Evolutionary conservation across 2,888 invertebrate genomes (phyloP).

Genomic region (Aleiodes leptofemur): DNA sequence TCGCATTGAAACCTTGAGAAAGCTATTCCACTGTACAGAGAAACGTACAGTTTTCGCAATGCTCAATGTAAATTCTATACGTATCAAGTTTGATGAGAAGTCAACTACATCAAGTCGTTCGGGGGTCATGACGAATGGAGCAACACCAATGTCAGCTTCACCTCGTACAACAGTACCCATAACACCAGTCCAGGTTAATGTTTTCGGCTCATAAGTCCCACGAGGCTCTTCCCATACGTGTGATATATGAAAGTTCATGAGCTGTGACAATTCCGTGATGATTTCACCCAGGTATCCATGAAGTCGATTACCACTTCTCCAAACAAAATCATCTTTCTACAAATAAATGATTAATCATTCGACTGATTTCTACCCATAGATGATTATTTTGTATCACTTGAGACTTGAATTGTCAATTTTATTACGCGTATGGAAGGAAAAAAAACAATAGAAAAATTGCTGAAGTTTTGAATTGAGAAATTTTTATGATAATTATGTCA

Average conservation of each 20-base stretch:
- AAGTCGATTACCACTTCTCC: conserved; percentile 49
- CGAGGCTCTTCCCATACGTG: conserved; percentile 46
- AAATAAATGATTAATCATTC: background rate
- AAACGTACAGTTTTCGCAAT: conserved; percentile 57
- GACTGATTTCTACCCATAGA: too few relatives aligned
- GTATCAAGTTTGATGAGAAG: conserved; percentile 48
- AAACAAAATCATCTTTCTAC: conserved; percentile 40
- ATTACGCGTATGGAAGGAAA: too few relatives aligned
- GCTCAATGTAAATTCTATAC: conserved; percentile 55
- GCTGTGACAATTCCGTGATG: conserved; percentile 58
- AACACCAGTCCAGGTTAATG: conserved; percentile 62
- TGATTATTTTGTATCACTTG: too few relatives aligned
- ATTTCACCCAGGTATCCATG: conserved; percentile 59
- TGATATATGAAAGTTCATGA: conserved; percentile 62
- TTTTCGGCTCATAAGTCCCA: conserved; percentile 56
- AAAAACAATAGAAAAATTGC: too few relatives aligned
- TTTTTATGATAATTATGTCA: too few relatives aligned
- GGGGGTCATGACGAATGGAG: conserved; percentile 62
- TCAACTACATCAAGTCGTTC: conserved; percentile 60
- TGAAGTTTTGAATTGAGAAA: too few relatives aligned
- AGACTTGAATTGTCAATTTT: too few relatives aligned
- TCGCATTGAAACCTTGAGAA: conserved; percentile 60
- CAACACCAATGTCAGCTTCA: conserved; percentile 62
- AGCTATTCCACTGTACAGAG: conserved; percentile 62
- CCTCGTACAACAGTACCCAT: conserved; percentile 57